Evolutionary conservation across 2,797 vertebrate genomes (phyloP).

Genomic region (Pogoniulus pusillus): DNA sequence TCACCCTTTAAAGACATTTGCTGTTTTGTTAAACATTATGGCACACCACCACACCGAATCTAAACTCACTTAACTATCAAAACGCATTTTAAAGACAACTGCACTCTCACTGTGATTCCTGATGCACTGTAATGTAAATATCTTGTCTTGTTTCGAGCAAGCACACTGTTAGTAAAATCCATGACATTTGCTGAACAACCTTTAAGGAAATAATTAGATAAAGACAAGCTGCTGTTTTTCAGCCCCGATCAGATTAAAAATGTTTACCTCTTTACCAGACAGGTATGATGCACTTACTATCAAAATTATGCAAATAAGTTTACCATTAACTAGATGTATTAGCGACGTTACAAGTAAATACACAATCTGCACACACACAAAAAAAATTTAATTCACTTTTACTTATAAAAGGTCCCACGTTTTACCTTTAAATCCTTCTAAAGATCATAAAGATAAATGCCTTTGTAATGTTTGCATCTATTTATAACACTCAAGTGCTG

Average conservation of each 20-base stretch:
- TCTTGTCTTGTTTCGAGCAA: slow-evolving; percentile 30
- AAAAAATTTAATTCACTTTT: background rate
- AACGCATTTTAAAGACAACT: slow-evolving; percentile 30
- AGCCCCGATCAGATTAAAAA: slow-evolving; percentile 51
- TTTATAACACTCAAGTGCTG: background rate
- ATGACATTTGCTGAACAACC: slow-evolving; percentile 55
- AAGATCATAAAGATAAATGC: slow-evolving; percentile 32
- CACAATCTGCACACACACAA: background rate
- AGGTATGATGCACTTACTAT: background rate
- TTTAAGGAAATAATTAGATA: slow-evolving; percentile 60
- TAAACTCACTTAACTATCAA: slow-evolving; percentile 28
- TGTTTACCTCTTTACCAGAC: slow-evolving; percentile 47
- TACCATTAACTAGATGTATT: background rate
- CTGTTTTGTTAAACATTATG: slow-evolving; percentile 7
- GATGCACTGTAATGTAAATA: slow-evolving; percentile 38
- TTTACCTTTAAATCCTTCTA: slow-evolving; percentile 37
- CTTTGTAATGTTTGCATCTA: background rate
- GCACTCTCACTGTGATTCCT: slow-evolving; percentile 26
- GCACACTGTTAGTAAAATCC: slow-evolving; percentile 46
- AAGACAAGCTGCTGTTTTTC: slow-evolving; percentile 49
- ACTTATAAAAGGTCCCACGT: background rate
- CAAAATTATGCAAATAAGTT: slow-evolving; percentile 44
- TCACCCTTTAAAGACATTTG: slow-evolving; percentile 19
- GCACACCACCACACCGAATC: slow-evolving; percentile 2
- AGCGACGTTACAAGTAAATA: background rate